Percentiles rank a stretch among this genome's conserved stretches.
Evolutionary conservation across 2,113 vertebrate genomes (phyloP).

Genomic region (Pangasianodon gigas): DNA sequence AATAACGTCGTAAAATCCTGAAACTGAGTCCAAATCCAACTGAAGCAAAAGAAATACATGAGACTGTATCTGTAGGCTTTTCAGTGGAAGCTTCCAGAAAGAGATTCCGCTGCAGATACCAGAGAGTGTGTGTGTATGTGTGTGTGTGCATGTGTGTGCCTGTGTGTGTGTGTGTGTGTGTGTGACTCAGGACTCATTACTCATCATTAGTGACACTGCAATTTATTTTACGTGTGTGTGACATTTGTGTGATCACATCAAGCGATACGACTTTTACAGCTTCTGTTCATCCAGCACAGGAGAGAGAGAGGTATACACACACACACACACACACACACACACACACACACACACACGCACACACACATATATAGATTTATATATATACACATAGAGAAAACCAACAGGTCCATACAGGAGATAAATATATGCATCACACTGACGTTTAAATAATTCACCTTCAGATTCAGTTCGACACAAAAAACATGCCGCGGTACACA

Average conservation of each 20-base stretch:
- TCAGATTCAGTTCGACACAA: neutral
- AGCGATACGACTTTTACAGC: conserved; percentile 7
- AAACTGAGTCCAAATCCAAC: no score
- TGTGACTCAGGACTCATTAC: neutral
- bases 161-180: neutral
- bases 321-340: conserved; percentile 1
- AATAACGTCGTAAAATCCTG: no score
- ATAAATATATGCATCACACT: conserved; percentile 16
- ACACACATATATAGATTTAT: neutral
- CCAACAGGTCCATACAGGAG: neutral
- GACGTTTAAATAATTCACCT: neutral
- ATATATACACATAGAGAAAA: conserved; percentile 17
- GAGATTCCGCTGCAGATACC: no score
- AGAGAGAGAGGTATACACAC: neutral
- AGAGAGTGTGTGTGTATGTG: no score
- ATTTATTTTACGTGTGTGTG: conserved; percentile 12
- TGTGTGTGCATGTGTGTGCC: neutral
- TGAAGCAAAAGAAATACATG: no score
- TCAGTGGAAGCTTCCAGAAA: no score
- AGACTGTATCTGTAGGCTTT: no score
- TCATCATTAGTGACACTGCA: conserved; percentile 6
- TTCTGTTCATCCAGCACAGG: conserved; percentile 16
- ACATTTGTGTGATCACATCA: conserved; percentile 1
- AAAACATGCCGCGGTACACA: neutral
- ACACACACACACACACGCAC: conserved; percentile 8